Base-by-base conservation (phyloP, 2,888 invertebrate species). In the Dioctria linearis region DNA sequence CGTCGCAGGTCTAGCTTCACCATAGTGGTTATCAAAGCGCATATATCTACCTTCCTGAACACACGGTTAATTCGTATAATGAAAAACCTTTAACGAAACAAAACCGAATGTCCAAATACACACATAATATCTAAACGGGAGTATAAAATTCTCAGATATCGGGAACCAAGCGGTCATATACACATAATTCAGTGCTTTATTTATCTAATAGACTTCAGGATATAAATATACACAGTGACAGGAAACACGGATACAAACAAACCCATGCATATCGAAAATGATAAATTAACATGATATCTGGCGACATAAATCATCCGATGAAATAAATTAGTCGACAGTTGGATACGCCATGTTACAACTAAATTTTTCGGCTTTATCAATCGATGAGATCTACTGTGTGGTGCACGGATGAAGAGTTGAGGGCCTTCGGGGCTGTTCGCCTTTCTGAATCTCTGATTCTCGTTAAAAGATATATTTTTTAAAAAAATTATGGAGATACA, bases 311-410 rank as follows among this genome's bases (percentile, higher is more conserved):
- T 84, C 83, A 84, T 82, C 81, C 67, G 82, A 80, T 83, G 82
- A 83, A 83, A 83, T 84, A 83, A 84, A 84, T 84, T 83, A 84
- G 84, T 82, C 84, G 83, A 84, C 84, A 84, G 82, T 84, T 84
- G 82, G 80, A 82, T 82, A 79, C 80, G 83, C 80, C 83, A 82
- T 81, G 82, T 83, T 79, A 82, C 81, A 81, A 81, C 83, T 83
- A 83, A 83, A 83, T 82, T 82, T 82, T 75, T 79, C 61, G 76
- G 71, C 59, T 66, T 80, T 82, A 82, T 82, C 82, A 73, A 78
- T 78, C 65, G 51, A 40, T 61, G 75, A 49, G 65, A 82, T 82
- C 82, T 54, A 46, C 69, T 13, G 67, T 25, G n/a, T 43, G 5
- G 4, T 25, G 5, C 13, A n/a, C 11, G 63, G 63, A 25, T 25